These are phyloP conservation scores for Phalanger gymnotis DNA, from an alignment of 2,797 vertebrate genomes.

Conservation along the genomic window DNA sequence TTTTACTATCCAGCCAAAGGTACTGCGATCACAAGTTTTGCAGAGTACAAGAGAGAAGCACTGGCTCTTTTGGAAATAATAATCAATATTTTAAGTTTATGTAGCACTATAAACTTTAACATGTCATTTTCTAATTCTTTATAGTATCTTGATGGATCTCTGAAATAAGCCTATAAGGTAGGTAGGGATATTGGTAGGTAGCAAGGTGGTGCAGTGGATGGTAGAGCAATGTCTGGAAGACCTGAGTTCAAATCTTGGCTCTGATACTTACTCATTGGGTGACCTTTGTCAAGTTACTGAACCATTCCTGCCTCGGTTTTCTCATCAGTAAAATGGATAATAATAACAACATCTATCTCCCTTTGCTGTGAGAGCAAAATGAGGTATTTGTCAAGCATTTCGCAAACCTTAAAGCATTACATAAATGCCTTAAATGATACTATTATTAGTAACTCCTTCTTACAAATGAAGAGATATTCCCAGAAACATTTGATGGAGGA, in stretches of 20 bases:
- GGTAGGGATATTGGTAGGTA: background rate
- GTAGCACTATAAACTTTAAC: background rate
- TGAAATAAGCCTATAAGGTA: background rate
- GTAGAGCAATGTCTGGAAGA: background rate
- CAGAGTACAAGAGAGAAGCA: slow-evolving; percentile 13
- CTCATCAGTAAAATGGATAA: background rate
- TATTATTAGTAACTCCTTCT: background rate
- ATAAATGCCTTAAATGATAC: background rate
- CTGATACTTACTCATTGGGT: background rate
- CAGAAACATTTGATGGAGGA: too few relatives aligned
- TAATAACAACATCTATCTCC: background rate
- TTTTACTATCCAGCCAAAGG: background rate
- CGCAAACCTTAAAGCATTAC: background rate
- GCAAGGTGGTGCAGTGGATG: background rate
- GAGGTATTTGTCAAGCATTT: background rate
- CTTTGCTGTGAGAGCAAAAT: background rate
- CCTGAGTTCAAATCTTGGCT: background rate
- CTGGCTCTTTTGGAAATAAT: slow-evolving; percentile 27
- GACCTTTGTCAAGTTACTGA: background rate
- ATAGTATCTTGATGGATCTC: background rate
- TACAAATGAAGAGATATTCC: too few relatives aligned
- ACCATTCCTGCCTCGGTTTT: background rate
- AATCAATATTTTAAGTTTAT: background rate
- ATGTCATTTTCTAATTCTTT: background rate
- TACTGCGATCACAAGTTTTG: slow-evolving; percentile 11